Base-by-base conservation (phyloP, 1,140 invertebrate genomes). In the Anagrus nilaparvatae region DNA sequence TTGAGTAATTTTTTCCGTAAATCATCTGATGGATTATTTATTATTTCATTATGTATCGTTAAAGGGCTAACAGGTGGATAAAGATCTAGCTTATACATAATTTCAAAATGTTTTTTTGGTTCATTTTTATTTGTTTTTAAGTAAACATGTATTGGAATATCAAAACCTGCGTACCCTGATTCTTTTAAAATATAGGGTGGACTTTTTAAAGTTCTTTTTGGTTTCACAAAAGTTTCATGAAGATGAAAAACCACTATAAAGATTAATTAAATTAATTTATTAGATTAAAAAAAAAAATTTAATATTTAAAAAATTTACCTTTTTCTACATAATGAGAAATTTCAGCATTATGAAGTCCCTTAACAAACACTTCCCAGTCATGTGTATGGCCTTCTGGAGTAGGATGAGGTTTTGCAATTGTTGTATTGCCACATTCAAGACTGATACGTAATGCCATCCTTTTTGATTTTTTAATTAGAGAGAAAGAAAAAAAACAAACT, bases 291-390 rank as follows among this genome's bases (percentile, higher is more conserved):
- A 16, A n/a, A 24, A 27, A 0, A 12, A 29, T 19, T 29, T 29
- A 3, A 40, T 25, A 40, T n/a, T 13, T 16, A 13, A 28, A 21
- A 23, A 27, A 13, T 3, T 7, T 54, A 67, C 65, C 63, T 77
- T 91, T 95, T 35, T 97, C 92, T 28, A 97, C 78, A 74, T 88
- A 97, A 57, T 87, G 75, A 50, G 88, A 78, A 50, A 97, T 92
- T 54, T 88, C 80, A 46, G 79, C 75, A 48, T 82, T 80, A 54
- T 94, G 86, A 48, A 78, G 75, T 42, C 91, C 91, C 50, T 84
- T 73, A 4, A 97, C 87, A 73, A 87, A 97, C n/a, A 97, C 81
- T 63, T 90, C 87, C 94, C 94, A 97, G 61, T 97, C 92, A 71
- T 97, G 94, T 48, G 93, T 97, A 56, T 88, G 95, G 12, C 87